Evolutionary conservation across 2,888 invertebrate species (phyloP), one percentile per base, ranked within the genome.

Genomic region (Patella depressa): DNA sequence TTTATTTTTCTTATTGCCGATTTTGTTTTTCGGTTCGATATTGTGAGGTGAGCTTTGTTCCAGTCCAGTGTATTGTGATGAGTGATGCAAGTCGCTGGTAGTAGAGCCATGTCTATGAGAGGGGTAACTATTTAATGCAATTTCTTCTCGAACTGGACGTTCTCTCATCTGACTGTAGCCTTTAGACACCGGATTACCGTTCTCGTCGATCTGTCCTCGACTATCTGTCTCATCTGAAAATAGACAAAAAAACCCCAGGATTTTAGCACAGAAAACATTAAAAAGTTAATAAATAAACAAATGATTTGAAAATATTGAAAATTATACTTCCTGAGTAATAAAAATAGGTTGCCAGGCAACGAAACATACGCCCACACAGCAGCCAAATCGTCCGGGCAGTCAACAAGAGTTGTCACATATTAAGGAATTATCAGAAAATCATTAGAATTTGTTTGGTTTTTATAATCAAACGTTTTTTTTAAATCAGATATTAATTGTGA

Each of bases 81-180:
- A 59, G 17, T 19, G 24, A 24, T 19, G 11, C 12, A 24, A 24
- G 14, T 65, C 65, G 24, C 65, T 65, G 12, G 65, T 24, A 24
- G 65, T 65, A 24, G 65, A 19, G 65, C 65, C 65, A 65, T 65
- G 24, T 65, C 24, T 65, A 65, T 65, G 24, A 24, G 15, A 1
- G n/a, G 19, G 3, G 24, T 11, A 11, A 24, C 65, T 65, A 24
- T 65, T 65, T 19, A 65, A 65, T 12, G 65, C 65, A 24, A 11
- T 65, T 65, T 19, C 65, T 65, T 65, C 65, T 65, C 14, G 65
- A 65, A 65, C 19, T 11, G 65, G 65, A 65, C 65, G 65, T 65
- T 86, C 84, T 85, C 87, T 85, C 88, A 88, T 86, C 79, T 85
- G 86, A 81, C 73, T 82, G 79, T 88, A 87, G 72, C 53, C 59